Evolutionary conservation across 2,113 vertebrate species (phyloP), one percentile per base, ranked within the genome.

Genomic region (Prolemur simus): DNA sequence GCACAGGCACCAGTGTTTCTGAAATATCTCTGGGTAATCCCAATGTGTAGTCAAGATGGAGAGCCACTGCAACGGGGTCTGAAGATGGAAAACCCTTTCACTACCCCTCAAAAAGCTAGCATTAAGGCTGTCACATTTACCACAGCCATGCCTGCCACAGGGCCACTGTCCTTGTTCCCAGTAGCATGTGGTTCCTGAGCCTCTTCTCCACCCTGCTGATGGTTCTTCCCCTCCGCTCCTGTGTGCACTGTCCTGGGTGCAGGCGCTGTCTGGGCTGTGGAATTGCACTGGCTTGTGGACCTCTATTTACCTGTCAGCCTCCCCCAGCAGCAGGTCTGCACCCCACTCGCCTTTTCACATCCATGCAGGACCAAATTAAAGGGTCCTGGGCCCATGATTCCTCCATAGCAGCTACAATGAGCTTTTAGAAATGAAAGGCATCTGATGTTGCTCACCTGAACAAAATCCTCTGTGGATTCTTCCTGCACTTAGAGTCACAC

Each of bases 141-240:
- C 34, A 4, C 25, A 52, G n/a, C 14, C 18, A 23, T 18, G 7
- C 5, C 32, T 29, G 42, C 25, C 52, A 4, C 0, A 1, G 21
- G 34, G 37, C 37, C 37, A 34, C 45, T 54, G 32, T 60, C 20
- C 47, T 78, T 21, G 1, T 56, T 54, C 71, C 71, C 64, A 69
- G 5, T 10, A 69, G 25, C 27, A 7, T 34, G 6, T 10, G 37
- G 12, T 54, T 45, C 27, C 11, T 32, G 34, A 49, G 23, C 8
- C 7, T 34, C 27, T 76, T 34, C 37, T 25, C 34, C 34, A 20
- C 23, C 34, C 14, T 39, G 8, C 9, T 2, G 42, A n/a, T 8
- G 7, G n/a, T n/a, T n/a, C 27, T 4, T 39, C 7, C 0, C 39
- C 34, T 11, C 39, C 8, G 52, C 3, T 63, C 74, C 23, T 9